phyloP scores from a whole-genome alignment of 2,113 vertebrate genomes.

The Corythornis vintsioides region DNA sequence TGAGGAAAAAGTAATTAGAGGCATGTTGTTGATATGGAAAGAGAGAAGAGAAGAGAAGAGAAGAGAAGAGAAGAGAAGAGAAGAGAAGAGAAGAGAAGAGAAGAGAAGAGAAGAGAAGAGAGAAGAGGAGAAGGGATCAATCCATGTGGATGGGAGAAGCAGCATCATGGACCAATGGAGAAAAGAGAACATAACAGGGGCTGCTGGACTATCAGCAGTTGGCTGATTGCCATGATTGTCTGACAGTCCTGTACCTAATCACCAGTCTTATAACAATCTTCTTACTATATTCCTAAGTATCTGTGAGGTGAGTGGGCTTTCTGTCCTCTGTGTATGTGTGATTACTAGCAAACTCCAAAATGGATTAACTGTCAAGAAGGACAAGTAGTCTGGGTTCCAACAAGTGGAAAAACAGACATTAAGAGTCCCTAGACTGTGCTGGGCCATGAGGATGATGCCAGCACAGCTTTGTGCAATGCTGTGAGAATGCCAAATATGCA shows the following conservation, averaged over 20 bases:
- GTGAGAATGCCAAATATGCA: not conserved
- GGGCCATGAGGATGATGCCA: not conserved
- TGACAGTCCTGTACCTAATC: not conserved
- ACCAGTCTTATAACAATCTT: not conserved
- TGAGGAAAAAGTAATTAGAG: not conserved
- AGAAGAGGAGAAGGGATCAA: not conserved
- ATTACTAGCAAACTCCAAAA: not conserved
- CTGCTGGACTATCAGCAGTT: not conserved
- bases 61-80: not conserved
- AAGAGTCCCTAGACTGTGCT: not conserved
- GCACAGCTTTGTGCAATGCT: not conserved
- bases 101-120: not conserved
- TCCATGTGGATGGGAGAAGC: not conserved
- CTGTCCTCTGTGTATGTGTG: rapidly evolving
- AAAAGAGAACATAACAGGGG: not conserved
- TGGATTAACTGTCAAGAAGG: not conserved
- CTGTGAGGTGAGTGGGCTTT: not conserved
- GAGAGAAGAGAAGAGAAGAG: not conserved
- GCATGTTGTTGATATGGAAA: not conserved
- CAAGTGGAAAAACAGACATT: not conserved
- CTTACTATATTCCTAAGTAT: not conserved
- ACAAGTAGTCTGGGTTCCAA: not conserved
- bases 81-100: not conserved
- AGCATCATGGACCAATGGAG: not conserved
- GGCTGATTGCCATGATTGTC: not conserved